A percentile compares a stretch with the other conserved stretches of the same genome.
Conservation (phyloP, 1,140 invertebrate genomes). For the Trypoxylus dichotomus region DNA sequence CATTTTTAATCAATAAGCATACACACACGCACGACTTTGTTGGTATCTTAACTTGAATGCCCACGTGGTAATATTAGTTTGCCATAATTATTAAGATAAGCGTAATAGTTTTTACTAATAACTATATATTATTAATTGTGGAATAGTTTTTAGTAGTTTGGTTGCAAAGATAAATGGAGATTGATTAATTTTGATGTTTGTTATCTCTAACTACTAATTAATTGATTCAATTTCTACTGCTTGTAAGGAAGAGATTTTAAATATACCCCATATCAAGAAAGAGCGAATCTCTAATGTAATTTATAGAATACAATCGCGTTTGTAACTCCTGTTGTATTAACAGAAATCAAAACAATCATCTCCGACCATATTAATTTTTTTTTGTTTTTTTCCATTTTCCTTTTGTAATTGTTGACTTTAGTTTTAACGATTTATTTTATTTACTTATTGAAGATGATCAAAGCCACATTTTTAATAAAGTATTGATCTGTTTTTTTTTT, state of each 20-base stretch:
- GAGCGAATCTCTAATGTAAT: not conserved
- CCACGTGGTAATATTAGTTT: too few relatives aligned
- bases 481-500: not conserved
- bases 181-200: slow-evolving; percentile 23
- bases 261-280: not conserved
- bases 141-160: slow-evolving; percentile 11
- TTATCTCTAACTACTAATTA: not conserved
- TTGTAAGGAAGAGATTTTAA: slow-evolving; percentile 6
- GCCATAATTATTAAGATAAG: slow-evolving; percentile 20
- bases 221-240: not conserved
- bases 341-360: slow-evolving; percentile 21
- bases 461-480: not conserved
- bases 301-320: not conserved
- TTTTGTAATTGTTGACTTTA: not conserved
- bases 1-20: too few relatives aligned
- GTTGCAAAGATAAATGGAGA: not conserved
- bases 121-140: slow-evolving; percentile 1
- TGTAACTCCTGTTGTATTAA: not conserved
- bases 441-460: not conserved
- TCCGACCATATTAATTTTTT: slow-evolving; percentile 1
- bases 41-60: too few relatives aligned
- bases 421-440: not conserved
- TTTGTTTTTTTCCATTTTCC: not conserved
- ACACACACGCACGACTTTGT: too few relatives aligned
- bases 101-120: not conserved